Evolutionary conservation across 2,113 vertebrate genomes (phyloP).

Genomic region (Turnix velox): DNA sequence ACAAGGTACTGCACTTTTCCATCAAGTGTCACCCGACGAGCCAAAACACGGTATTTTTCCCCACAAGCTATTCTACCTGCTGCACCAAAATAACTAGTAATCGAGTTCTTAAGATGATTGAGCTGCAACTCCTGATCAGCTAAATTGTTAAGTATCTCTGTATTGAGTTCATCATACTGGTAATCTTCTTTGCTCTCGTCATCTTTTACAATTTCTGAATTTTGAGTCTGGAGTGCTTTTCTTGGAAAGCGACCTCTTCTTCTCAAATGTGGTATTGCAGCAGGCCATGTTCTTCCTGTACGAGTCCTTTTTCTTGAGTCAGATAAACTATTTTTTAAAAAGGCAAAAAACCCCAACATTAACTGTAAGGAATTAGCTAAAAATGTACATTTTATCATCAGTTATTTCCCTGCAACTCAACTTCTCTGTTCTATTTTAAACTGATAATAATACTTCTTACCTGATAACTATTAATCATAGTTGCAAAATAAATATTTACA

Average conservation of each 20-base stretch:
- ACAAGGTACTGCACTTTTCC: conserved; percentile 99
- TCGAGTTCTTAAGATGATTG: conserved; percentile 95
- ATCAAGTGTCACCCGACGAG: conserved; percentile 91
- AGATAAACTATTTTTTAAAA: conserved; percentile 74
- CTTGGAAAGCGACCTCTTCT: conserved; percentile 90
- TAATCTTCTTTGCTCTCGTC: conserved; percentile 81
- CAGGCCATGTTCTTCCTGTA: conserved; percentile 83
- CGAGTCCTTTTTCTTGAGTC: conserved; percentile 87
- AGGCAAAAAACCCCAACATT: not conserved
- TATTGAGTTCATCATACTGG: conserved; percentile 84
- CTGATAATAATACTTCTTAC: not conserved
- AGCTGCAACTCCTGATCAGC: conserved; percentile 90
- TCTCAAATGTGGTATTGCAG: conserved; percentile 82
- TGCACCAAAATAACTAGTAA: conserved; percentile 96
- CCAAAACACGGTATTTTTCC: conserved; percentile 94
- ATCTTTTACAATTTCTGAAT: conserved; percentile 85
- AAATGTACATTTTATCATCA: not conserved
- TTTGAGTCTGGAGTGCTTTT: conserved; percentile 85
- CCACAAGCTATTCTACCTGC: conserved; percentile 96
- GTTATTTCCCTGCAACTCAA: not conserved
- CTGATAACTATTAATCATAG: not conserved
- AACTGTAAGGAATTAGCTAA: not conserved
- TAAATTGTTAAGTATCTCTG: conserved; percentile 92
- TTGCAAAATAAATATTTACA: not conserved
- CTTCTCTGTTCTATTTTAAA: not conserved